These are phyloP conservation scores for Morphnarchus princeps DNA, from an alignment of 2,113 vertebrate genomes.

Conservation along the genomic window DNA sequence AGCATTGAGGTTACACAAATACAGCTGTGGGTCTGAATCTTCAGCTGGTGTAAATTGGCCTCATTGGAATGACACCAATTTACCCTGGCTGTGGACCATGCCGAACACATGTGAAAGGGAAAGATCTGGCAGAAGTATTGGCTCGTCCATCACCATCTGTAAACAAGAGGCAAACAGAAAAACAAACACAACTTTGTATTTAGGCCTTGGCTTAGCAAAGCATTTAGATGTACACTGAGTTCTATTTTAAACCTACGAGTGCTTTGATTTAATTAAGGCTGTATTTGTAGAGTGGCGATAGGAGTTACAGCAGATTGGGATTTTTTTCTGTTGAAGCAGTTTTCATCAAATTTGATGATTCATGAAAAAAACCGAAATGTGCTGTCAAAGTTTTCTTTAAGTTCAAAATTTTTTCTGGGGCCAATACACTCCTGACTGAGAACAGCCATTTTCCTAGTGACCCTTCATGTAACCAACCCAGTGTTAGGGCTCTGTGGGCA, in stretches of 20 bases:
- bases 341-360: neutral
- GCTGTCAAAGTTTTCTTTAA: neutral
- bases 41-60: constrained; percentile 40
- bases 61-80: neutral
- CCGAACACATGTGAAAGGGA: neutral
- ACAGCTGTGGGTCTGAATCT: constrained; percentile 45
- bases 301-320: neutral
- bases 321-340: neutral
- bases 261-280: constrained; percentile 1
- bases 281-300: neutral
- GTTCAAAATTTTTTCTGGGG: neutral
- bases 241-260: constrained; percentile 8
- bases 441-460: neutral
- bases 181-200: neutral
- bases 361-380: neutral
- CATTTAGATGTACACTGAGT: neutral
- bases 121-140: neutral
- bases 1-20: constrained; percentile 23
- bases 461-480: neutral
- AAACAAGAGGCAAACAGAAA: constrained; percentile 26
- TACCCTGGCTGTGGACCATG: neutral
- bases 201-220: neutral
- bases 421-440: neutral
- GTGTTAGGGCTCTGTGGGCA: neutral
- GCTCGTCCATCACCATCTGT: neutral